Conservation (phyloP, 2,113 vertebrate species). For the Myanophis thanlyinensis region DNA sequence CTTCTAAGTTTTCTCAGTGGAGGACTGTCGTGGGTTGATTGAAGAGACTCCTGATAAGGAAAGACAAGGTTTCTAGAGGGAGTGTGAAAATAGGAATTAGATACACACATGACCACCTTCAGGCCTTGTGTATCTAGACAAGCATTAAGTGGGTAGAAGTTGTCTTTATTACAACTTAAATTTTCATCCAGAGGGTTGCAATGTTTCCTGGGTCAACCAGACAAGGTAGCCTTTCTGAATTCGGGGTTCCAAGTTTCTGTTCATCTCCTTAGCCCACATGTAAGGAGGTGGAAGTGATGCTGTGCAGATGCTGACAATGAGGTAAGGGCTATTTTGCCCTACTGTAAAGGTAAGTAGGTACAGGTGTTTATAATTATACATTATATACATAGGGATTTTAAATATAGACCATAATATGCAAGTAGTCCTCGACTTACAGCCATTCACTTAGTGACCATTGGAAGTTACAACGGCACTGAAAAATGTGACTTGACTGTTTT, state of each 20-base stretch:
- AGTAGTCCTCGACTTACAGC: too few relatives aligned
- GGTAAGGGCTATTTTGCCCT: neutral
- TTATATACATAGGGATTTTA: too few relatives aligned
- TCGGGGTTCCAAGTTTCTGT: neutral
- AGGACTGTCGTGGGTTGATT: neutral
- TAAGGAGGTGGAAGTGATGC: neutral
- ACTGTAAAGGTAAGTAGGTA: too few relatives aligned
- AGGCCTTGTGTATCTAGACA: neutral
- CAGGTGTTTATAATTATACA: too few relatives aligned
- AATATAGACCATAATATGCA: neutral
- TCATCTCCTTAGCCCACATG: neutral
- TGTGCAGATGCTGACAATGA: neutral
- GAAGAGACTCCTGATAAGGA: neutral
- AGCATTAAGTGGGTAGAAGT: neutral
- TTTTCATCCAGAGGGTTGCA: neutral
- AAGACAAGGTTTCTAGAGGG: neutral
- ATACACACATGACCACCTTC: neutral
- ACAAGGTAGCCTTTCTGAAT: neutral
- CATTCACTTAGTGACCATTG: too few relatives aligned
- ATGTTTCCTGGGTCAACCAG: neutral
- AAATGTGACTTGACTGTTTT: too few relatives aligned
- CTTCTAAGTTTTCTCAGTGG: neutral
- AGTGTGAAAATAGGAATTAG: neutral
- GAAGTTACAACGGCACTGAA: too few relatives aligned
- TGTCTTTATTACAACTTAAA: neutral